Evolutionary conservation across 2,113 vertebrate genomes (phyloP), one percentile per base, ranked within the genome.

Genomic region (Morone chrysops): DNA sequence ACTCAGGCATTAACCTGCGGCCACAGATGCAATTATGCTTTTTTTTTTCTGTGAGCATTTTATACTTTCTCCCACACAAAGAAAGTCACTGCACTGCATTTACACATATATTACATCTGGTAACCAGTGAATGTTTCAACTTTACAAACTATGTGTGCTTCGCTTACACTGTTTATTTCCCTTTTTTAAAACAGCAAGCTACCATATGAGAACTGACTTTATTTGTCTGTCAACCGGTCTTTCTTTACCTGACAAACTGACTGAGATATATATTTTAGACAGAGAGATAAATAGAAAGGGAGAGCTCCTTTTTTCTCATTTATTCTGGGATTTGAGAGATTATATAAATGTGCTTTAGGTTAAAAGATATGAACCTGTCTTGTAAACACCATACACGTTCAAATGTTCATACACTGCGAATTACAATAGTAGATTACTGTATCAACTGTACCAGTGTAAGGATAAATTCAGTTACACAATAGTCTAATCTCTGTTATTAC

Each of bases 341-440:
- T 45, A 25, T 50, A 68, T 57, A 8, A 51, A 51, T 73, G 75
- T 82, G 22, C 36, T 84, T 53, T 72, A 62, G 57, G 25, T 76
- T 60, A n/a, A 76, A 61, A 48, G 17, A 54, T 68, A 72, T 36
- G 14, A 74, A 70, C 25, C 47, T 75, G 60, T 84, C n/a, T 82
- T 76, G 80, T 80, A 76, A 48, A 90, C 72, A 88, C 62, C 57
- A 70, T 70, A 86, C 57, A 54, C 83, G 74, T 89, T 77, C 25
- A 83, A 71, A 89, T 88, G 80, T 84, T 80, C 74, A 80, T 82
- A 79, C 60, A 87, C 53, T 72, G 75, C 48, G 14, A 59, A 70
- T 68, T 65, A 83, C 38, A 66, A 59, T 60, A 69, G 12, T 68
- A 41, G 36, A 40, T 74, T 74, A 77, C 12, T 72, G 25, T 84